Evolutionary conservation across 2,888 invertebrate genomes (phyloP), one percentile per base, ranked within the genome.

Genomic region (Ypsolopha sequella): DNA sequence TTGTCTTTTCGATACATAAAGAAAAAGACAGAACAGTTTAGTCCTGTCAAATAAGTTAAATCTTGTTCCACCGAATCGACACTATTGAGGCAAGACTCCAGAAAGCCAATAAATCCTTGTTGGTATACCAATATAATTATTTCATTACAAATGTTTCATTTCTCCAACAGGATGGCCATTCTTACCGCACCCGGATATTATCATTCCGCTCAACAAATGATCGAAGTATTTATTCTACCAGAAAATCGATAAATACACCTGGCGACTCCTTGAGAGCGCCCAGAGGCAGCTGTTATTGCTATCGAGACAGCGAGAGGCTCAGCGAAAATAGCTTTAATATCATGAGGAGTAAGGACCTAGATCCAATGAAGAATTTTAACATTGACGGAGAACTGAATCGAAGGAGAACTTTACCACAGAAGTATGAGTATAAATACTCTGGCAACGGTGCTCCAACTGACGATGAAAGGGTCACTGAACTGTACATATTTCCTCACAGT

Each of bases 401-500:
- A 68, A 59, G 46, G 57, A 66, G 67, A 54, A 57, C 8, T 2
- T 65, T 45, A 51, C 66, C 7, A 61, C 58, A 38, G 62, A 65
- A 39, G 66, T 38, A n/a, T 13, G n/a, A 9, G 39, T 9, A n/a
- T 39, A 6, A n/a, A 6, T 39, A 39, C 6, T 39, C 39, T 11
- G 33, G 9, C 38, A 49, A 70, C 8, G 76, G 76, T 13, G 48
- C 65, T 49, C 78, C 81, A 3, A 63, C 73, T 35, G 76, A 76
- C 0, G 81, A 85, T 49, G 85, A 84, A 55, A 68, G 80, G 61
- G 77, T 85, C 50, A 76, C 80, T 54, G 85, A 86, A 56, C 57
- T 86, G 53, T 86, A 86, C 52, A 84, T 86, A 56, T 86, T 86
- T 58, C 86, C 85, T 38, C 84, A 84, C 54, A 84, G 85, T 58